Evolutionary conservation across 2,113 vertebrate species (phyloP), one percentile per base, ranked within the genome.

Genomic region (Gymnocephalus cernua): DNA sequence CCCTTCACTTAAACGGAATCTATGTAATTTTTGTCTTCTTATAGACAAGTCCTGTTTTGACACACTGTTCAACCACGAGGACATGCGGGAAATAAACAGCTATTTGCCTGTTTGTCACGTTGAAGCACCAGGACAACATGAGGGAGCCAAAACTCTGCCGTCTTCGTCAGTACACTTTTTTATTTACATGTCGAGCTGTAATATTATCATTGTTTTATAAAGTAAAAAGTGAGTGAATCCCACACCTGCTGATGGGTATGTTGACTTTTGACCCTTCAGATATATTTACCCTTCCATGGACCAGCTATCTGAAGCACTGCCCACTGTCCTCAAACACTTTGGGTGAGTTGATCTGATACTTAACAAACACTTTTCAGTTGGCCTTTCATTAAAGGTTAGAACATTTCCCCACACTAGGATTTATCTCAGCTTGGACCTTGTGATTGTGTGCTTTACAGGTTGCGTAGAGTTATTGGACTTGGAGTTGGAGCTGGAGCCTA

Each of bases 11-110:
- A 1, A n/a, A 50, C 19, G 12, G 2, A 27, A 25, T n/a, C 29
- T 0, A 54, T 67, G 2, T 6, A 0, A 21, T 35, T 76, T 56
- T 14, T 48, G 5, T 77, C 21, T 65, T 59, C 57, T 15, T 68
- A 3, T 83, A 99, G 98, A 99, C 87, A 98, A 98, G 92, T 96
- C 96, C 15, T 99, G 97, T 86, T 99, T 98, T 91, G 95, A 96
- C 47, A 88, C 95, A 23, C 94, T 99, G 53, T 98, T 99, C 94
- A 95, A 96, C 82, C 97, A 95, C 0, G 96, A 97, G 86, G 98
- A 99, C 87, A 98, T 99, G 97, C 95, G 95, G 25, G 98, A 99
- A 87, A 98, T 99, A 86, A 94, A 93, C 21, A 95, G 96, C 69
- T 97, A 98, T 90, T 97, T 99, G 35, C 96, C 97, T 0, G 95